Evolutionary conservation across 64 coral and sea anemone genomes (phyloP), one percentile per base, ranked within the genome.

Genomic region (Exaiptasia diaphana): DNA sequence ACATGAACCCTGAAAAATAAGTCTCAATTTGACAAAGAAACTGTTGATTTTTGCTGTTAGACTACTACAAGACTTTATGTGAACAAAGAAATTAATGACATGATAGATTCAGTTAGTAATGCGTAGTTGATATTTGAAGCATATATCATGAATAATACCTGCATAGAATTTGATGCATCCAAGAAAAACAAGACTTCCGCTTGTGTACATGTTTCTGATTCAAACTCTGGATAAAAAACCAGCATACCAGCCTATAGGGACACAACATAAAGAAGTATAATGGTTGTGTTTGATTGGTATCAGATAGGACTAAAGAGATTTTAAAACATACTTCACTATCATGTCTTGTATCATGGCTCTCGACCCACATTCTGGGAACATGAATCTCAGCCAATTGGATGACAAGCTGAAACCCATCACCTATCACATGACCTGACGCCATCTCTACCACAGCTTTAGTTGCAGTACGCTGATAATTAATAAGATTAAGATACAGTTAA

Each of bases 301-400:
- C 28, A 25, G 35, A 29, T 17, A 7, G 11, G 15, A 31, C 3
- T 49, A 46, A 20, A 46, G 4, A n/a, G n/a, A n/a, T n/a, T 28
- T 64, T 24, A 14, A 17, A 7, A 54, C 90, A 53, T 42, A 90
- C 93, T 82, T 97, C 80, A 38, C 87, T 86, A 32, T 90, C 75
- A 20, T 74, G 45, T 25, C 87, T 87, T 15, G 39, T 65, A 5
- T 56, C 34, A 29, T 87, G 61, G 3, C 78, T 74, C 20, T 97
- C 93, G 8, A 91, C 88, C 93, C 93, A 97, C 93, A 97, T 97
- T 54, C 93, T 68, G 5, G 93, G 93, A 2, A 97, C 93, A 29
- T 97, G 93, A 38, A 97, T 97, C 35, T 97, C 93, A 24, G 93
- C 88, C 45, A 97, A 46, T 76, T 85, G 67, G 48, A 97, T 88